phyloP scores from a whole-genome alignment of 2,888 invertebrate genomes.

The Xestia xanthographa region DNA sequence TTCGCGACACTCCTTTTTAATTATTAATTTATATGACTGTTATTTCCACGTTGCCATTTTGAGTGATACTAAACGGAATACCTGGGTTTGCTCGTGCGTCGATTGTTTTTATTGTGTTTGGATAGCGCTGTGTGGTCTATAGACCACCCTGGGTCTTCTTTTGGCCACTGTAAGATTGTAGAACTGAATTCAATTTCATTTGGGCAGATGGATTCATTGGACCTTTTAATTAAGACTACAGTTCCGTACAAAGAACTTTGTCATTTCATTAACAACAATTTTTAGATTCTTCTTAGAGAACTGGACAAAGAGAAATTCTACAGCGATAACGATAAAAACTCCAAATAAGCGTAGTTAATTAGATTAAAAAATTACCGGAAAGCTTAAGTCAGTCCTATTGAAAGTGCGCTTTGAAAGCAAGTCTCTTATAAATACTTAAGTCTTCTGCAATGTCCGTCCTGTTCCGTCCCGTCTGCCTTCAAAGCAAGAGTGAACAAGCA shows the following conservation, averaged over 20 bases:
- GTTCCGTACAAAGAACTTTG: neutral
- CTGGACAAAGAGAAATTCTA: neutral
- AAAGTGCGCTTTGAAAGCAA: neutral
- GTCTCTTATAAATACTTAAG: neutral
- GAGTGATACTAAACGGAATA: conserved; percentile 49
- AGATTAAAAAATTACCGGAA: neutral
- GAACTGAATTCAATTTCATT: neutral
- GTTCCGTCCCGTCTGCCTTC: too few relatives aligned
- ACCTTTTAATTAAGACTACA: neutral
- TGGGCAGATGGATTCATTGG: neutral
- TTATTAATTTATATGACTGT: conserved; percentile 73
- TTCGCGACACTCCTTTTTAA: conserved; percentile 66
- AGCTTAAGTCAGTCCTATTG: neutral
- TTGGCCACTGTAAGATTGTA: neutral
- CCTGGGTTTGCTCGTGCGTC: conserved; percentile 30
- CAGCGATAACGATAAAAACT: too few relatives aligned
- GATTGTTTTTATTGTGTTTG: conserved; percentile 28
- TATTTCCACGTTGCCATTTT: conserved; percentile 55
- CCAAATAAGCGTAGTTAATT: neutral
- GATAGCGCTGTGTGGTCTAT: conserved; percentile 42
- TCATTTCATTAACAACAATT: too few relatives aligned
- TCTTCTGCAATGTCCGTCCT: neutral
- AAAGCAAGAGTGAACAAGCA: too few relatives aligned
- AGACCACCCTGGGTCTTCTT: conserved; percentile 25
- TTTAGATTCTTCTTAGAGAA: neutral